Conservation (phyloP, 2,113 vertebrate genomes). For the Cricetomys ansorgei region DNA sequence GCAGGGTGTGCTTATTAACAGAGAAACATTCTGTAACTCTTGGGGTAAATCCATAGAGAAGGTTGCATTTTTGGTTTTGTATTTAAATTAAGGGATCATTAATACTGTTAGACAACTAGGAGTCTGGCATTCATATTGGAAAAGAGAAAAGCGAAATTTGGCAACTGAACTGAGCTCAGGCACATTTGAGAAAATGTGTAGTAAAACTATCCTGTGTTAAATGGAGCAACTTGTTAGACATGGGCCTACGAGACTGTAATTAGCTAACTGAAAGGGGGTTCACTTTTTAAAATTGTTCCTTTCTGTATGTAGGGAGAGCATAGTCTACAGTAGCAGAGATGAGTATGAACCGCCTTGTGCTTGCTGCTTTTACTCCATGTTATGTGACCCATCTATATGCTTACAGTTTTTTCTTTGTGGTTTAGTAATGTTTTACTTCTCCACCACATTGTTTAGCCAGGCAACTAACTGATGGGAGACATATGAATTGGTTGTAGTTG, state of each 20-base stretch:
- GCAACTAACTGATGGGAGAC: background rate
- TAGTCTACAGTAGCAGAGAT: background rate
- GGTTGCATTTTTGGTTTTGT: slow-evolving; percentile 74
- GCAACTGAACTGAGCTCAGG: background rate
- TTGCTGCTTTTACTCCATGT: slow-evolving; percentile 39
- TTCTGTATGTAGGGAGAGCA: background rate
- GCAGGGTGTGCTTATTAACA: slow-evolving; percentile 82
- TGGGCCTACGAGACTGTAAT: slow-evolving; percentile 20
- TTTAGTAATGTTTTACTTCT: background rate
- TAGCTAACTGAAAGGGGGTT: slow-evolving; percentile 50
- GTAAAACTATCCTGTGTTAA: background rate
- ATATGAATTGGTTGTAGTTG: slow-evolving; percentile 19
- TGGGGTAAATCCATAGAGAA: slow-evolving; percentile 79
- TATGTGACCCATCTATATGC: slow-evolving; percentile 1
- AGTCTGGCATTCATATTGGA: background rate
- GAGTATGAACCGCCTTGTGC: background rate
- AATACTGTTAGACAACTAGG: slow-evolving; percentile 45
- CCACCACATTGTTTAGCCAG: background rate
- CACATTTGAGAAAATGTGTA: slow-evolving; percentile 24
- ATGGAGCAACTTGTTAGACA: slow-evolving; percentile 51
- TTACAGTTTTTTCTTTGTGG: background rate
- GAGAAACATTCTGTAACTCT: slow-evolving; percentile 81
- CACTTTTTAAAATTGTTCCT: slow-evolving; percentile 18
- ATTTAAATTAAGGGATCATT: slow-evolving; percentile 80
- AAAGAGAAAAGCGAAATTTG: slow-evolving; percentile 45